Conservation (phyloP, 2,113 vertebrate genomes). For the Mastomys natalensis region DNA sequence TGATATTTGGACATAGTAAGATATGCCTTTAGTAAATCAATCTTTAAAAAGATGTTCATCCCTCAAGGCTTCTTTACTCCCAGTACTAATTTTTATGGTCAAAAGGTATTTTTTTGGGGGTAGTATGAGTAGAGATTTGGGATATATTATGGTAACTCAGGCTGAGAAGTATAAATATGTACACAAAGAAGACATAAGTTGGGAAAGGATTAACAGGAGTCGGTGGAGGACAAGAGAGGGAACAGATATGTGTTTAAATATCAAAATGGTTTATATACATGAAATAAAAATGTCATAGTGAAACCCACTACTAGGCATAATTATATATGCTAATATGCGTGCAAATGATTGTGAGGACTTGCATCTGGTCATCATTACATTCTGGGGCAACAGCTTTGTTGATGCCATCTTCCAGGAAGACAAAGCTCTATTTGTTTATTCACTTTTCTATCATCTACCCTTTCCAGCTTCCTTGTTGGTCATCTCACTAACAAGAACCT, state of each 20-base stretch:
- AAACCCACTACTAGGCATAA: neutral
- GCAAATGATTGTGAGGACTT: neutral
- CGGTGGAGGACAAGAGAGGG: neutral
- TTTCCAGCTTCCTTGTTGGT: neutral
- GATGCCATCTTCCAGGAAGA: neutral
- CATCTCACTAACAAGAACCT: slow-evolving; percentile 36
- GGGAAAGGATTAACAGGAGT: neutral
- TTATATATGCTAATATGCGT: neutral
- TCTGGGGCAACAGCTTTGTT: slow-evolving; percentile 13
- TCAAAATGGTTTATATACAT: neutral
- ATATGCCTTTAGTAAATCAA: neutral
- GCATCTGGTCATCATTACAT: slow-evolving; percentile 2
- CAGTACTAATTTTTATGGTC: neutral
- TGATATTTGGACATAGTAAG: slow-evolving; percentile 17
- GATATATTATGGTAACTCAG: neutral
- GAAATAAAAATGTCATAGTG: neutral
- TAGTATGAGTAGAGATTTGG: slow-evolving; percentile 48
- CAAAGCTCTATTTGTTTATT: neutral
- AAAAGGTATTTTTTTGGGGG: neutral
- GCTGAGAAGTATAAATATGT: neutral
- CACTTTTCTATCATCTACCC: neutral
- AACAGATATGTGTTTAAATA: neutral
- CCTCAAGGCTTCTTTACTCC: slow-evolving; percentile 13
- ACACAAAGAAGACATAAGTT: neutral
- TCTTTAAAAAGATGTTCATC: slow-evolving; percentile 49